phyloP scores from a whole-genome alignment of 2,888 invertebrate genomes.

The Dromius quadrimaculatus region DNA sequence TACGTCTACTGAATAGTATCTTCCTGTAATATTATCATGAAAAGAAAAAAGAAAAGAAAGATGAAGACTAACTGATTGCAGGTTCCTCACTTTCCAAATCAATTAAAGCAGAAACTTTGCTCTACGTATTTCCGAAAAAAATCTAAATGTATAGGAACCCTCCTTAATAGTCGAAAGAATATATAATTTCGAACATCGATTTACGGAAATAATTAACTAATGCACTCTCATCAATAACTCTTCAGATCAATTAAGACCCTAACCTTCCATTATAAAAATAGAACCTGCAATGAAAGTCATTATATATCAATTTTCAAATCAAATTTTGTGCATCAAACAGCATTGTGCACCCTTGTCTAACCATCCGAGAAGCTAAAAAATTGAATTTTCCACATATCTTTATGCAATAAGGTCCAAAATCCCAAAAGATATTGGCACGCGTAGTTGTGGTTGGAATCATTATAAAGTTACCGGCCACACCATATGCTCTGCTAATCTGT shows the following conservation, averaged over 20 bases:
- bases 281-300: conserved; percentile 54
- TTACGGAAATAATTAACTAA: conserved; percentile 8
- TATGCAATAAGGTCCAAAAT: background rate
- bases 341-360: conserved; percentile 25
- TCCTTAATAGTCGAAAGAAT: no score
- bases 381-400: background rate
- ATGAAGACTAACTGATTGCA: no score
- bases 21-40: no score
- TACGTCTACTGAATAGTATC: no score
- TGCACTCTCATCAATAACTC: conserved; percentile 18
- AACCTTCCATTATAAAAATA: conserved; percentile 23
- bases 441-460: conserved; percentile 18
- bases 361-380: conserved; percentile 18
- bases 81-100: no score
- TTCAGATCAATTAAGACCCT: conserved; percentile 8
- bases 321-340: conserved; percentile 54
- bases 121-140: no score
- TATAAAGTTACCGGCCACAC: conserved; percentile 55
- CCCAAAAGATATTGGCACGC: conserved; percentile 4
- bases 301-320: conserved; percentile 57
- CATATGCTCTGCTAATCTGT: conserved; percentile 56
- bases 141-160: no score
- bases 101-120: no score
- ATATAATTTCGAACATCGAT: no score
- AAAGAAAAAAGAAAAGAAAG: no score